Evolutionary conservation across 1,140 invertebrate genomes (phyloP), one percentile per base, ranked within the genome.

Genomic region (Cydia splendana): DNA sequence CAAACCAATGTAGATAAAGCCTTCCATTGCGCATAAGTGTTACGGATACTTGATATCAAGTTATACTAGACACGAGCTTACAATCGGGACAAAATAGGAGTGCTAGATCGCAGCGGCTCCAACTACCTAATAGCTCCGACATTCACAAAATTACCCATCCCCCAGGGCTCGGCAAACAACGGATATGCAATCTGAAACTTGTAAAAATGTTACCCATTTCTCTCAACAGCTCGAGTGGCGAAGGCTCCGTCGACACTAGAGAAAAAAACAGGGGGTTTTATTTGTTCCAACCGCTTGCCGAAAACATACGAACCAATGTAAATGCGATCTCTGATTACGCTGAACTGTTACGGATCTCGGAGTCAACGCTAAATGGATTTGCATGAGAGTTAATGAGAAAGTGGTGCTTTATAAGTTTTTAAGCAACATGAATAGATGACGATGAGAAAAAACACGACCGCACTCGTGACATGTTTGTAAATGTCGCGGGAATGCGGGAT

Each of bases 401-500:
- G 15, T 6, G 53, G 10, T 57, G n/a, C 5, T 18, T 62, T 10
- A 24, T 62, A 75, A 80, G 28, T 28, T 28, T 28, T 2, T 28
- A 28, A 30, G 75, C 81, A n/a, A 78, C 7, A 12, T 62, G 18
- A 24, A 62, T 62, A 62, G 0, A 12, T 12, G 57, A 5, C 57
- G 7, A 79, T 65, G 62, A 80, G 77, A 86, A 88, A 88, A 76
- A 76, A 76, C 86, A 86, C 67, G 79, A 78, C 77, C 81, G 74
- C 79, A 79, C 65, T 80, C 89, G 89, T 90, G 89, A 89, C 84
- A 78, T 76, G 86, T 82, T 86, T 87, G 78, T 86, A 86, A 90
- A 90, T 87, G 84, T 83, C 76, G 77, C 78, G 74, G 82, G 84
- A 86, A 88, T 86, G 84, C 78, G 82, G 51, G 74, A 45, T 80